These are phyloP conservation scores for Gallinago media DNA, from an alignment of 2,113 vertebrate species.

Conservation along the genomic window DNA sequence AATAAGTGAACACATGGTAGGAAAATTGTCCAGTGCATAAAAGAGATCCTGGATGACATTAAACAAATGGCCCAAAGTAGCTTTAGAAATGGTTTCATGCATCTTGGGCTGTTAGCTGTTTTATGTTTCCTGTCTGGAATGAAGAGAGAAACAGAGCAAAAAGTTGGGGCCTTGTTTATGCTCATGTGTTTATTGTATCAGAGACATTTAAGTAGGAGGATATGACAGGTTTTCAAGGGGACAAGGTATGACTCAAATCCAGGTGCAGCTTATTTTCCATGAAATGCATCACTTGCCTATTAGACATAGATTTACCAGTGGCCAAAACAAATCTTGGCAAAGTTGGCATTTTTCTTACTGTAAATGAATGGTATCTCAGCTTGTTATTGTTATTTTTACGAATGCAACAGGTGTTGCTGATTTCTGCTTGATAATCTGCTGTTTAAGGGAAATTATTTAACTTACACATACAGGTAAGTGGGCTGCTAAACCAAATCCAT, in stretches of 20 bases:
- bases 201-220: conserved; percentile 58
- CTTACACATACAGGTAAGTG: conserved; percentile 13
- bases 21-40: conserved; percentile 37
- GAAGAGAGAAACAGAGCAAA: conserved; percentile 37
- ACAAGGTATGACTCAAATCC: conserved; percentile 73
- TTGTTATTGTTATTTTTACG: conserved; percentile 60
- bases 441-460: conserved; percentile 53
- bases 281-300: conserved; percentile 45
- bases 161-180: conserved; percentile 50
- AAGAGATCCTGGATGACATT: conserved; percentile 63
- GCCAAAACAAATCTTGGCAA: conserved; percentile 60
- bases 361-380: conserved; percentile 47
- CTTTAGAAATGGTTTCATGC: conserved; percentile 63
- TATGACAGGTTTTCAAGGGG: conserved; percentile 66
- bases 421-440: conserved; percentile 52
- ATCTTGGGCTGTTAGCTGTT: conserved; percentile 57
- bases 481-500: conserved; percentile 43
- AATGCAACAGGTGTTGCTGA: conserved; percentile 59
- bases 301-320: conserved; percentile 24
- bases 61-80: conserved; percentile 56
- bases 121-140: conserved; percentile 71
- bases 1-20: conserved; percentile 25
- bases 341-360: conserved; percentile 43
- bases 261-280: conserved; percentile 71
- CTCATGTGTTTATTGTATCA: conserved; percentile 68